Evolutionary conservation across 2,113 vertebrate species (phyloP).

Genomic region (Falcunculus frontatus): DNA sequence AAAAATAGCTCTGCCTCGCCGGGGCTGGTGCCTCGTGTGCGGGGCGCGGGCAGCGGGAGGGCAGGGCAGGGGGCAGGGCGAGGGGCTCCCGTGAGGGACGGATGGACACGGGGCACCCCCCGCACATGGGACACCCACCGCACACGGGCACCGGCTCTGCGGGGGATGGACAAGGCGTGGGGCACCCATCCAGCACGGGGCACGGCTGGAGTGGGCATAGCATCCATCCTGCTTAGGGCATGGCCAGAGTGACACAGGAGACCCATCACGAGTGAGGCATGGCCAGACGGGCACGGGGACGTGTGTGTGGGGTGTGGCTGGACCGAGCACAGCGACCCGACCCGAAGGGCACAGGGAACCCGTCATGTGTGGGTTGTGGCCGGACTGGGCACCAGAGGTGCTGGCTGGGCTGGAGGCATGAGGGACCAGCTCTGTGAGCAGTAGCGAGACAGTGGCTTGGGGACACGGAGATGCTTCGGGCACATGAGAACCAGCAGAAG

Average conservation of each 20-base stretch:
- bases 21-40: not conserved
- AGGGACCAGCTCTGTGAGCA: not conserved
- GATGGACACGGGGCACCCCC: not conserved
- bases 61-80: not conserved
- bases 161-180: not conserved
- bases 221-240: not conserved
- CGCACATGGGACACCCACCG: not conserved
- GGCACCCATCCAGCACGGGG: no score
- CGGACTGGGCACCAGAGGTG: not conserved
- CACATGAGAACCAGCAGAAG: not conserved
- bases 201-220: rapidly evolving
- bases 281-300: not conserved
- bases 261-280: rapidly evolving
- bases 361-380: rapidly evolving
- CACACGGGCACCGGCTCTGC: not conserved
- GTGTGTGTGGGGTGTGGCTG: not conserved
- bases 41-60: not conserved
- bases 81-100: rapidly evolving
- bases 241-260: not conserved
- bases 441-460: rapidly evolving
- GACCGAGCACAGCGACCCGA: not conserved
- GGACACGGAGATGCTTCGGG: rapidly evolving
- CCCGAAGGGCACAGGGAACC: not conserved
- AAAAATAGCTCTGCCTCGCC: slow-evolving; percentile 45
- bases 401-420: not conserved